Conservation (phyloP, 2,797 vertebrate genomes). For the Lycodopsis pacificus region DNA sequence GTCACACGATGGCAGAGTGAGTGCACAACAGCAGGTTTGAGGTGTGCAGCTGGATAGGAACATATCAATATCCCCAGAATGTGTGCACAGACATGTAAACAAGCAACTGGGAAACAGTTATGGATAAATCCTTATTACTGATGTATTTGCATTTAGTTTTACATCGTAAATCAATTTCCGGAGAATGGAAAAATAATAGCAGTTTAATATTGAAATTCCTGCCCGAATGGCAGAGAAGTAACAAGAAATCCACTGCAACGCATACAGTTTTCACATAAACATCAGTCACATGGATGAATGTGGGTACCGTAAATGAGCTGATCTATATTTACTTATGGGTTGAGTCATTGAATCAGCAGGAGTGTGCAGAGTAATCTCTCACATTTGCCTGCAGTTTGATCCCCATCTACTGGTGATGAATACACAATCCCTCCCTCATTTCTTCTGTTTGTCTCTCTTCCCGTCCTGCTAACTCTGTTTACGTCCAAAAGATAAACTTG, state of each 20-base stretch:
- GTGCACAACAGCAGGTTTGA: neutral
- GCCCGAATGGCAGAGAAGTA: too few species aligned
- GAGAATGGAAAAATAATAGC: conserved; percentile 9
- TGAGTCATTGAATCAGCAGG: conserved; percentile 9
- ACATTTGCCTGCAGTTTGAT: conserved; percentile 17
- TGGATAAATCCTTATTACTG: neutral
- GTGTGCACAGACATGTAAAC: neutral
- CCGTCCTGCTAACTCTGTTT: conserved; percentile 9
- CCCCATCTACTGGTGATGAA: conserved; percentile 22
- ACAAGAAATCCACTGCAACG: neutral
- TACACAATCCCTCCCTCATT: neutral
- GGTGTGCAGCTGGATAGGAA: neutral
- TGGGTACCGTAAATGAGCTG: neutral
- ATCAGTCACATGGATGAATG: conserved; percentile 6
- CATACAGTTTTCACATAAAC: conserved; percentile 11
- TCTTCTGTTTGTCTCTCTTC: neutral
- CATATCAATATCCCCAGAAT: neutral
- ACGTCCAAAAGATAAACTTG: conserved; percentile 33
- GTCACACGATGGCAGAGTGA: neutral
- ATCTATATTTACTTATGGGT: neutral
- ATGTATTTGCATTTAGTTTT: neutral
- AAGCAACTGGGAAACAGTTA: neutral
- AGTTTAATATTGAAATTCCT: neutral
- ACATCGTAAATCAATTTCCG: neutral
- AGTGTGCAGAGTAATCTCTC: neutral